Evolutionary conservation across 2,888 invertebrate species (phyloP).

Genomic region (Dynastes hyllus): DNA sequence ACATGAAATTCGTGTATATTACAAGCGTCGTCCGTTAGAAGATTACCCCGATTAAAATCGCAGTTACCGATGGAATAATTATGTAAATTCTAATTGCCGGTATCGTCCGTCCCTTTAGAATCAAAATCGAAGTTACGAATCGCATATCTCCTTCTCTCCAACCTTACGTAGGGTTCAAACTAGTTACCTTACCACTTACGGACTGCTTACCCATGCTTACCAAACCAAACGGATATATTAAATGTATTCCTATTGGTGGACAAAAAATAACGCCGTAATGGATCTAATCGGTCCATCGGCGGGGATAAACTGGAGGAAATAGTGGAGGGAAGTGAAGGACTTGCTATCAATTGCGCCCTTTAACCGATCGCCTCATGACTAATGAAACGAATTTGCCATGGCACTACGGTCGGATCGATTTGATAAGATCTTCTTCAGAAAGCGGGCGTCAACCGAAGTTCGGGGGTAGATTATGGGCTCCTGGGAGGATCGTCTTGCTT

Average conservation of each 20-base stretch:
- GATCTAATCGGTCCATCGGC: neutral
- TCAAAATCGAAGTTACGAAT: slow-evolving; percentile 39
- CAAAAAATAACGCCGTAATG: neutral
- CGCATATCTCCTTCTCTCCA: neutral
- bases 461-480: slow-evolving; percentile 10
- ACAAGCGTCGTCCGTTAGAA: neutral
- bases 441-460: neutral
- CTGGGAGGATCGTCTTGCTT: neutral
- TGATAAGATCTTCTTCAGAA: neutral
- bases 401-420: slow-evolving; percentile 5
- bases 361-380: neutral
- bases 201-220: neutral
- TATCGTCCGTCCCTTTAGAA: slow-evolving; percentile 1
- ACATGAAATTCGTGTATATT: too few species aligned
- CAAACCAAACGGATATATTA: neutral
- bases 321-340: too few species aligned
- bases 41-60: slow-evolving; percentile 27
- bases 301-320: slow-evolving; percentile 2
- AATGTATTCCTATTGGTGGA: neutral
- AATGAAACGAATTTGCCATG: neutral
- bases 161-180: neutral
- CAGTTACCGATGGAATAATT: slow-evolving; percentile 12
- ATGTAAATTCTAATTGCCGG: slow-evolving; percentile 42
- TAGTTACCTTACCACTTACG: neutral
- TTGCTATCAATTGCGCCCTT: slow-evolving; percentile 27